Evolutionary conservation across 2,113 vertebrate species (phyloP).

Genomic region (Sclerurus mexicanus): DNA sequence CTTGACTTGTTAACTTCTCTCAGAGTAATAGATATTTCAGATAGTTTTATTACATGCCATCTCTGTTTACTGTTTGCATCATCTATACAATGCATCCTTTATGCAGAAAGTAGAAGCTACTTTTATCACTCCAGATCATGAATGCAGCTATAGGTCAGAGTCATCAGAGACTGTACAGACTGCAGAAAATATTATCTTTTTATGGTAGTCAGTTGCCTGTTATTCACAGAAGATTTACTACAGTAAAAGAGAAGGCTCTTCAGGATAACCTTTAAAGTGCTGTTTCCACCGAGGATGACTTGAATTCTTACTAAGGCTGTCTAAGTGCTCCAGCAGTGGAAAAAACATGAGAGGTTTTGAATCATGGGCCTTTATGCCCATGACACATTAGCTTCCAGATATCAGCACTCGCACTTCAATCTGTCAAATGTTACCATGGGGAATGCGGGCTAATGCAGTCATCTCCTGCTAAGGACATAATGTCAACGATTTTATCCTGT

Average conservation of each 20-base stretch:
- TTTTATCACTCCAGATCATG: neutral
- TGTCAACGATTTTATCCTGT: neutral
- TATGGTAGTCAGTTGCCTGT: neutral
- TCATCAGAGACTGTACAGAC: neutral
- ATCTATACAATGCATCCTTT: neutral
- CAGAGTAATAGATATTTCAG: neutral
- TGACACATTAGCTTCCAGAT: neutral
- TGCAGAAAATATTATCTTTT: neutral
- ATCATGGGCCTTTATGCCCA: neutral
- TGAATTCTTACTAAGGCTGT: neutral
- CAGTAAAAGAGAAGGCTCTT: neutral
- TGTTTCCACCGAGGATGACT: neutral
- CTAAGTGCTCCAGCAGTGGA: neutral
- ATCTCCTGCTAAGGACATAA: slow-evolving; percentile 4
- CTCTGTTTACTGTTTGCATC: neutral
- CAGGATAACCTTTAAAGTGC: slow-evolving; percentile 1
- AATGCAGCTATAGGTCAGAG: neutral
- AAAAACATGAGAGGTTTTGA: neutral
- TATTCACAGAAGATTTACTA: slow-evolving; percentile 10
- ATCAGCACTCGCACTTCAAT: neutral
- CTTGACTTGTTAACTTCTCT: neutral
- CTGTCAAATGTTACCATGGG: neutral
- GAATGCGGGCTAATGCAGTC: neutral
- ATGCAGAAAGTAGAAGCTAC: neutral
- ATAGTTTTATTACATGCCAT: neutral